Percentiles rank a stretch among this genome's conserved stretches.
phyloP scores from a whole-genome alignment of 2,888 invertebrate species.

The Drosophila mayaguana region DNA sequence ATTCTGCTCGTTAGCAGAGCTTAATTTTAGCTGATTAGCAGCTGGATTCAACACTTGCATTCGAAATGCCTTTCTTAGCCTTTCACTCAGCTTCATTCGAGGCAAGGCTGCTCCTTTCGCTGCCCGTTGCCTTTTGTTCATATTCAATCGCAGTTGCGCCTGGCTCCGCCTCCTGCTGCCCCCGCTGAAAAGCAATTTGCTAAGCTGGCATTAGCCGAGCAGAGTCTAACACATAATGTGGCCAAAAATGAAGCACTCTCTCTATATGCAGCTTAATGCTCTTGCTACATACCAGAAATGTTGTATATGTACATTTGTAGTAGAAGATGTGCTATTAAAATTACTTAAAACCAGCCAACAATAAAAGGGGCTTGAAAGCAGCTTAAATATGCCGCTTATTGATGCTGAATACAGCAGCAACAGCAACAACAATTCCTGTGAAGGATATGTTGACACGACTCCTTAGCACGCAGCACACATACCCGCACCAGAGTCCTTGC shows the following conservation, averaged over 20 bases:
- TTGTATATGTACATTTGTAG: neutral
- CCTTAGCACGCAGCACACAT: constrained; percentile 45
- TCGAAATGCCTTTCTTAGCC: neutral
- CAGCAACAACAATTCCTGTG: constrained; percentile 14
- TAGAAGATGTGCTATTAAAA: constrained; percentile 67
- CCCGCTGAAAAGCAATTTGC: constrained; percentile 39
- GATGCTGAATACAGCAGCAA: constrained; percentile 42
- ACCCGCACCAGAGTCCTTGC: neutral
- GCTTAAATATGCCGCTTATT: constrained; percentile 76
- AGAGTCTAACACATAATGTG: constrained; percentile 51
- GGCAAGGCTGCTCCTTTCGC: neutral
- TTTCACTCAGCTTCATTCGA: neutral
- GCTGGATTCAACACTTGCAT: constrained; percentile 18
- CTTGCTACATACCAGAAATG: constrained; percentile 21
- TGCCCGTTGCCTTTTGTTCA: neutral
- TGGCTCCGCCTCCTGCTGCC: no score
- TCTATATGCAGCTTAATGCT: constrained; percentile 35
- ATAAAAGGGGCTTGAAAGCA: constrained; percentile 59
- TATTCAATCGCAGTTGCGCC: neutral
- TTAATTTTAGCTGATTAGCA: constrained; percentile 33
- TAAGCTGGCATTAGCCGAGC: constrained; percentile 47
- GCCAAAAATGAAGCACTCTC: constrained; percentile 11
- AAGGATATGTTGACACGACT: constrained; percentile 50
- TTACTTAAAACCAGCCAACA: constrained; percentile 76
- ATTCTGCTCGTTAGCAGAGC: constrained; percentile 3